Base-by-base conservation (phyloP, 2,888 invertebrate genomes). In the Epiperipatus broadwayi region DNA sequence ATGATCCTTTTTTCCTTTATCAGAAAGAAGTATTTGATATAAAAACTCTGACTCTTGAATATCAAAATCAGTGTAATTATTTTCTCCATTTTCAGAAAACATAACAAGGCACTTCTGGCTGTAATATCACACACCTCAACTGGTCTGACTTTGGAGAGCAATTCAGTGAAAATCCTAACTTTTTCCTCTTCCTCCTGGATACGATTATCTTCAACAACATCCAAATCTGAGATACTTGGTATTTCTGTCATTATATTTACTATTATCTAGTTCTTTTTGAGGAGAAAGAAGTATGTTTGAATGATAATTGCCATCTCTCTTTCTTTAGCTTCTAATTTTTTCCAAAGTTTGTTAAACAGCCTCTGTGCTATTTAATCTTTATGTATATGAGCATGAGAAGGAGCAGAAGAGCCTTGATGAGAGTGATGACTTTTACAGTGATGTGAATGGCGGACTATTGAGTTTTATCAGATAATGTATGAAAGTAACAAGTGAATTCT, bases 301-400 rank as follows among this genome's bases (percentile, higher is more conserved):
- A n/a, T n/a, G n/a, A n/a, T n/a, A n/a, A n/a, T n/a, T n/a, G n/a
- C n/a, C n/a, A n/a, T n/a, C n/a, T n/a, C n/a, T n/a, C n/a, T n/a
- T n/a, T n/a, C n/a, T n/a, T n/a, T n/a, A n/a, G 18, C 30, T 27
- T 20, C 25, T 12, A 31, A 41, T 35, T 78, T 78, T 51, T 73
- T 72, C 56, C 74, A 71, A 50, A 79, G 64, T 60, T 79, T 80
- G 46, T 70, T 71, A 55, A 75, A 73, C 57, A 77, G 78, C 45
- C 76, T 64, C 54, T 77, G 77, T 29, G 76, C 69, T 50, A 80
- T 66, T 58, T 80, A 80, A 57, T 79, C 78, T 57, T 78, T 76
- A 53, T 73, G 75, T 5, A 41, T 22, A 30, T 43, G 42, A 18
- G 41, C 38, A 21, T 43, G 30, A 7, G 44, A 38, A 20, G 45